Evolutionary conservation across 2,888 invertebrate species (phyloP).

Genomic region (Brenthis hecate): DNA sequence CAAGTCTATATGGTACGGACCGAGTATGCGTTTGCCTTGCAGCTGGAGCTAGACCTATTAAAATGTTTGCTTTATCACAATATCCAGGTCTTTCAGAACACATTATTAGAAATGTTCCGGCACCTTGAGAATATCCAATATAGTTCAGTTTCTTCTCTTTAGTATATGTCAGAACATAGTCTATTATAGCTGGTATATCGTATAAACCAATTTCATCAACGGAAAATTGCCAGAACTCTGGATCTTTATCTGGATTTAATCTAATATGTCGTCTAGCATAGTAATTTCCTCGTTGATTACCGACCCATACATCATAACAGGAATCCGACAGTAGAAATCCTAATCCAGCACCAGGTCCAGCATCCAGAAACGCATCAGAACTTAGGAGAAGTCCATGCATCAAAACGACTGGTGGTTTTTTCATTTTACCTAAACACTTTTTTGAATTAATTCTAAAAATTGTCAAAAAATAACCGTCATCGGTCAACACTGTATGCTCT

Average conservation of each 20-base stretch:
- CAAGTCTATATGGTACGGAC: constrained; percentile 45
- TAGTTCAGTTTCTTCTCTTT: constrained; percentile 55
- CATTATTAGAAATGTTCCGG: constrained; percentile 85
- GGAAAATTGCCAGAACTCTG: constrained; percentile 70
- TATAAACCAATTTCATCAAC: constrained; percentile 89
- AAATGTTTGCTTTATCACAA: constrained; percentile 83
- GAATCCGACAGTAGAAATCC: constrained; percentile 50
- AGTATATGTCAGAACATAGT: constrained; percentile 58
- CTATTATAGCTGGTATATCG: constrained; percentile 87
- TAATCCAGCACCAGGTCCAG: constrained; percentile 54
- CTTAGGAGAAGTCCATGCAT: constrained; percentile 67
- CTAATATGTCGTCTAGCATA: constrained; percentile 80
- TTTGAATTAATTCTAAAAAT: constrained; percentile 55
- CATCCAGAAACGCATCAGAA: constrained; percentile 61
- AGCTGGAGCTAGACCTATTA: constrained; percentile 86
- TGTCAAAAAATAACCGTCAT: constrained; percentile 63
- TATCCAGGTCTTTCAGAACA: constrained; percentile 84
- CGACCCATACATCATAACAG: constrained; percentile 56
- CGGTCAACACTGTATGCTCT: constrained; percentile 57
- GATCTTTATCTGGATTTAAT: constrained; percentile 54
- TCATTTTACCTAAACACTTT: constrained; percentile 46
- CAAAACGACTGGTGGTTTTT: constrained; percentile 56
- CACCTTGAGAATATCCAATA: constrained; percentile 90
- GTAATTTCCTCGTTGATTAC: constrained; percentile 58
- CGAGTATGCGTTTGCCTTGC: constrained; percentile 69